Percentiles rank a stretch among this genome's conserved stretches.
These are phyloP conservation scores for Drosophila sproati DNA, from an alignment of 1,140 invertebrate species.

Conservation along the genomic window DNA sequence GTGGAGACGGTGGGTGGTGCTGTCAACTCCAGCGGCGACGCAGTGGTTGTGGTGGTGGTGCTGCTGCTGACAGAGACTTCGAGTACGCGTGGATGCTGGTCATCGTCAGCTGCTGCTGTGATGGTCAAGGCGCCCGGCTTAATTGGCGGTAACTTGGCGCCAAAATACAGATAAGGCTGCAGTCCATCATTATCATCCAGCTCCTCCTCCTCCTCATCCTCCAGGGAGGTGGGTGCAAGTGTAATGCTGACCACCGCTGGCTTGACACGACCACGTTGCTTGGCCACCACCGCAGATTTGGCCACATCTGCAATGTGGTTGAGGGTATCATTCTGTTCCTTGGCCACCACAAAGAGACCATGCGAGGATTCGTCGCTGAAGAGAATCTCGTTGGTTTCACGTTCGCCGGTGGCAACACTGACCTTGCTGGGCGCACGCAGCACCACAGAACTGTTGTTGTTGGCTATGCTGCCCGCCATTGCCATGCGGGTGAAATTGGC, in stretches of 20 bases:
- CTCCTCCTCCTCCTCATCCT: constrained; percentile 49
- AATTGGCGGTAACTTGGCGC: constrained; percentile 87
- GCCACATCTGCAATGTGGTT: constrained; percentile 73
- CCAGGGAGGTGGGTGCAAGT: constrained; percentile 44
- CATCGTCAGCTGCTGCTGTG: constrained; percentile 81
- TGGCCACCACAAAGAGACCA: constrained; percentile 77
- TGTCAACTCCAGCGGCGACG: constrained; percentile 18
- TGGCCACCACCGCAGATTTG: constrained; percentile 34
- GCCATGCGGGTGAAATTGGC: constrained; percentile 75
- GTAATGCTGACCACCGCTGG: constrained; percentile 25
- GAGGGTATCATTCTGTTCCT: constrained; percentile 76
- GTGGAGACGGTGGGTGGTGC: constrained; percentile 53
- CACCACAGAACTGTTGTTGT: constrained; percentile 41
- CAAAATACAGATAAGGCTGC: constrained; percentile 89
- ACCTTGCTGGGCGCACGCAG: constrained; percentile 29
- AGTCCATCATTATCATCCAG: constrained; percentile 86
- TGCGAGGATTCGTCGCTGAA: constrained; percentile 83
- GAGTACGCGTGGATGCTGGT: constrained; percentile 73
- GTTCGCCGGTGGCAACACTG: constrained; percentile 36
- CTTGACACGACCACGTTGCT: constrained; percentile 56
- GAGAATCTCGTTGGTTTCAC: constrained; percentile 80
- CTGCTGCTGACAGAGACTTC: constrained; percentile 68
- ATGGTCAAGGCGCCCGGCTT: constrained; percentile 85
- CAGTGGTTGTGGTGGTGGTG: constrained; percentile 38
- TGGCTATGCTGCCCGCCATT: constrained; percentile 49